Percentiles rank a stretch among this genome's conserved stretches.
Evolutionary conservation across 2,888 invertebrate genomes (phyloP).

Genomic region (Mylabris sibirica): DNA sequence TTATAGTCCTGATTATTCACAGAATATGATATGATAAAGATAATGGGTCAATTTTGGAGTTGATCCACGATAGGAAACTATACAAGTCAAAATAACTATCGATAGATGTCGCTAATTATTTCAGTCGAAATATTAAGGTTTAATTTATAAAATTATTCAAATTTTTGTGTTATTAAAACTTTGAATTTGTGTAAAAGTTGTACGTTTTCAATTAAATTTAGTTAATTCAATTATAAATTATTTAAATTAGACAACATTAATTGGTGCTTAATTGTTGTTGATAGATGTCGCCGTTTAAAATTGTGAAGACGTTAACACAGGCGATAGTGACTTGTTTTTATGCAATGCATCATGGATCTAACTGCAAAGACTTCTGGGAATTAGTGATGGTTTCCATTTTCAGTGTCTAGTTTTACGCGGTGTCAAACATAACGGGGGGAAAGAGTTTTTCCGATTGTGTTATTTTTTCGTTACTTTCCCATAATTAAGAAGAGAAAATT

Average conservation of each 20-base stretch:
- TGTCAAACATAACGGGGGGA: conserved; percentile 55
- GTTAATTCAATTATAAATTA: not conserved
- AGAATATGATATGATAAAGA: too few relatives aligned
- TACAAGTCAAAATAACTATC: not conserved
- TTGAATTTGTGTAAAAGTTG: not conserved
- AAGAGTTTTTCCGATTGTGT: conserved; percentile 45
- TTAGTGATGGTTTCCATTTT: conserved; percentile 67
- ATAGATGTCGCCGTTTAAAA: conserved; percentile 17
- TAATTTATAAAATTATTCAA: too few relatives aligned
- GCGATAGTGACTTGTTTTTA: conserved; percentile 44
- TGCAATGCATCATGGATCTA: conserved; percentile 55
- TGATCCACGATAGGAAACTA: not conserved
- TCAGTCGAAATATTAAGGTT: too few relatives aligned
- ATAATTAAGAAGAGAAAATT: not conserved
- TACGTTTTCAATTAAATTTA: not conserved
- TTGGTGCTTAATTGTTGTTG: not conserved
- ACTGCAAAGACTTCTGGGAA: conserved; percentile 66
- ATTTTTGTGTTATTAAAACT: too few relatives aligned
- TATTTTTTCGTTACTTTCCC: not conserved
- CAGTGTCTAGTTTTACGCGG: conserved; percentile 65
- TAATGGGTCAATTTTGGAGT: too few relatives aligned
- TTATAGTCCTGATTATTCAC: too few relatives aligned
- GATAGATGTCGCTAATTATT: not conserved
- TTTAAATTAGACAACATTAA: not conserved
- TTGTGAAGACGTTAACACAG: not conserved